Base-by-base conservation (phyloP, 2,113 vertebrate species). In the Oncorhynchus kisutch region DNA sequence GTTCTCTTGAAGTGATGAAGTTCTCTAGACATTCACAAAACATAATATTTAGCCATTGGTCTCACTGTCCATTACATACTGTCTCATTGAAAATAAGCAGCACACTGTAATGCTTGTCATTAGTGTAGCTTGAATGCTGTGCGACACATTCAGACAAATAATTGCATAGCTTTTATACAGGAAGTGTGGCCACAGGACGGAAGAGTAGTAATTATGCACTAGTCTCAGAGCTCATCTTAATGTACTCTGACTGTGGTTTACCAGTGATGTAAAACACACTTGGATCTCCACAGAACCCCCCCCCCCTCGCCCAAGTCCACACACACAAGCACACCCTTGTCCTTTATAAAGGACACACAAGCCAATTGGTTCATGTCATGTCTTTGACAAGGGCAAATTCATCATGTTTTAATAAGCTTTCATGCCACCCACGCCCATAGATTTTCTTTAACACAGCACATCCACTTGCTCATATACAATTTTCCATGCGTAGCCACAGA, bases 341-440 rank as follows among this genome's bases (percentile, higher is more conserved):
- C 62, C 62, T 65, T 65, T 25, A 24, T 12, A 22, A 12, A 65
- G 62, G 62, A 65, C 62, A 65, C 62, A 13, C 62, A 24, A 22
- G 62, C 62, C 24, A 25, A 9, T 25, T 65, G 62, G 62, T 25
- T 65, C 24, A 65, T 25, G 9, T 65, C 24, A 65, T 25, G 62
- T 65, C 14, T 65, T 22, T 65, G 62, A 65, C 62, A 65, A 3
- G 62, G 62, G 24, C 62, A 65, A 65, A 65, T 27, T 65, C 24
- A 27, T 65, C 57, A 73, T n/a, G 45, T 67, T 71, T 75, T 74
- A 64, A 69, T 74, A 69, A 67, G 66, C 72, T 65, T 45, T 45
- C 54, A 73, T 70, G 72, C 65, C 57, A 62, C 59, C 45, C 16
- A 8, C n/a, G 2, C 22, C 70, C n/a, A 34, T 71, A 54, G 67